Conservation (phyloP, 2,113 vertebrate genomes). For the Motacilla tschutschensis region DNA sequence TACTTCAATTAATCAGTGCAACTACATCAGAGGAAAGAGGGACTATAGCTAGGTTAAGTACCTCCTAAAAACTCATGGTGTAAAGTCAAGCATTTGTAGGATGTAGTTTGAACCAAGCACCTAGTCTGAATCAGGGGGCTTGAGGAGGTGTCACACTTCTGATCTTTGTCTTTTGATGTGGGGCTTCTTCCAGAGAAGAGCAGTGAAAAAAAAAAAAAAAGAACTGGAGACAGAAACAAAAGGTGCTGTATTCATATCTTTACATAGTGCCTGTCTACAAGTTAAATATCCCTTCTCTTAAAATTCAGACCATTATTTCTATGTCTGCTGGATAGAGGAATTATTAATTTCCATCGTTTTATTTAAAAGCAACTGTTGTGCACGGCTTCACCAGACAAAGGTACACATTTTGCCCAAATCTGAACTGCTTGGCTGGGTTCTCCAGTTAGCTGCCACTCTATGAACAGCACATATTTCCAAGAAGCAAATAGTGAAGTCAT, state of each 20-base stretch:
- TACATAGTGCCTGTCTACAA: neutral
- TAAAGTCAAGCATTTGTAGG: neutral
- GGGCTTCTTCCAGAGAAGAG: neutral
- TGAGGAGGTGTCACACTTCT: neutral
- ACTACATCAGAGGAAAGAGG: neutral
- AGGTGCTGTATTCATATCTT: neutral
- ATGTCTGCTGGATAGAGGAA: neutral
- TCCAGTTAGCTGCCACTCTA: neutral
- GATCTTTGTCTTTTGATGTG: neutral
- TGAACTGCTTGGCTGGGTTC: neutral
- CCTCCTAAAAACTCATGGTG: neutral
- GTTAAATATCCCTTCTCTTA: neutral
- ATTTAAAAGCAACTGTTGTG: neutral
- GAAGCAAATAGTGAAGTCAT: neutral
- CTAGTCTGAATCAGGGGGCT: fast-evolving
- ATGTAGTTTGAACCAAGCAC: neutral
- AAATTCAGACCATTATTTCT: neutral
- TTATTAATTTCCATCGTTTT: neutral
- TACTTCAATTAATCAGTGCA: neutral
- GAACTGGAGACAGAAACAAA: neutral
- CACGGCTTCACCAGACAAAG: neutral
- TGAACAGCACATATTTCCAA: neutral
- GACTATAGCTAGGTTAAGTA: neutral
- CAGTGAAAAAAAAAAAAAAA: neutral
- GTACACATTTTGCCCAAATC: neutral